Evolutionary conservation across 2,113 vertebrate genomes (phyloP), one percentile per base, ranked within the genome.

Genomic region (Heloderma charlesbogerti): DNA sequence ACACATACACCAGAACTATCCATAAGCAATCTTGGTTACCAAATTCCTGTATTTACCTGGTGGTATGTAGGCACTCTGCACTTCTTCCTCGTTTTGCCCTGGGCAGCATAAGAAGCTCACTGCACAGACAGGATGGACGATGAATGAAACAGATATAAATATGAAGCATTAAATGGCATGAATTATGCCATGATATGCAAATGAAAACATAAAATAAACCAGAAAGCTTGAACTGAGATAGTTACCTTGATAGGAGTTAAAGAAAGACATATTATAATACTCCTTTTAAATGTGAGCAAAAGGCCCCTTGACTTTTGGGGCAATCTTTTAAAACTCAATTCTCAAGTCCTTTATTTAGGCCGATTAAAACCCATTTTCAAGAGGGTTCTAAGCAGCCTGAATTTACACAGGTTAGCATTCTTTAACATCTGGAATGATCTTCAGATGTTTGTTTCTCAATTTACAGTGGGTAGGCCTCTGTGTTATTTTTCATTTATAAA

Each of bases 1-100:
- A 83, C 60, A 90, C 74, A 74, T 45, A 95, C 1, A 92, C 79
- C 94, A 27, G 93, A 87, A 92, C 91, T 92, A 84, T 91, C 89
- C 92, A 94, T 95, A 93, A 48, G 94, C 91, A 96, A 92, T 94
- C 2, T 84, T 89, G 94, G 25, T 91, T 88, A 95, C 91, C 93
- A 37, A 91, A 96, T 92, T 94, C 97, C 97, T 97, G 94, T 97
- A 97, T 98, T 99, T 99, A 99, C 99, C 99, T 99, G 98, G 99
- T 98, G 92, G 98, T 99, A 97, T 99, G 99, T 97, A 99, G 99
- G 98, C 99, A 99, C 97, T 99, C 99, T 96, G 99, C 99, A 98
- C 99, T 99, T 97, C 99, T 98, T 95, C 99, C 99, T 96, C 99
- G 98, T 97, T 99, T 98, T 98, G 98, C 98, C 98, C 98, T 98